Evolutionary conservation across 2,888 invertebrate species (phyloP).

Genomic region (Chalcosyrphus nemorum): DNA sequence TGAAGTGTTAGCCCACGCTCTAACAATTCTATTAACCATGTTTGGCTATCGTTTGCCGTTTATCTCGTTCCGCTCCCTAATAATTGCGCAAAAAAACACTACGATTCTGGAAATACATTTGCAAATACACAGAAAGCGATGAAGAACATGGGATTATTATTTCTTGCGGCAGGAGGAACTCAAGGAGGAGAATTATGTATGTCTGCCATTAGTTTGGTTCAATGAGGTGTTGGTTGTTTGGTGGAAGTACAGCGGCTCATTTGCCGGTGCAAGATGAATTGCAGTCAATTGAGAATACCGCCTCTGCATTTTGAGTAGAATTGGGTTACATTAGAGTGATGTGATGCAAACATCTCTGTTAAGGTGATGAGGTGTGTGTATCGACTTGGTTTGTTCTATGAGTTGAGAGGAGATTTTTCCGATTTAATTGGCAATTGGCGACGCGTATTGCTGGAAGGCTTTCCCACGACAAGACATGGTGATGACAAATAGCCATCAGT

Average conservation of each 20-base stretch:
- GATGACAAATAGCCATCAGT: slow-evolving; percentile 10
- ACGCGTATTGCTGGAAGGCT: slow-evolving; percentile 25
- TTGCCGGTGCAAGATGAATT: slow-evolving; percentile 59
- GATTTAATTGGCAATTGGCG: slow-evolving; percentile 29
- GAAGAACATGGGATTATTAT: slow-evolving; percentile 33
- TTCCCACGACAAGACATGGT: slow-evolving; percentile 39
- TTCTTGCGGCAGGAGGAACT: slow-evolving; percentile 33
- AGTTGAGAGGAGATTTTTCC: background rate
- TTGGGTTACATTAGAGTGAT: slow-evolving; percentile 49
- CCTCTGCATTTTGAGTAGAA: slow-evolving; percentile 61
- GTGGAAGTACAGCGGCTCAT: slow-evolving; percentile 46
- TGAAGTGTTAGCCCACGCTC: slow-evolving; percentile 66
- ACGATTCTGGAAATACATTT: slow-evolving; percentile 40
- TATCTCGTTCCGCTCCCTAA: slow-evolving; percentile 73
- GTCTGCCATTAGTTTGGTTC: slow-evolving; percentile 68
- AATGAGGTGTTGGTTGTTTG: slow-evolving; percentile 70
- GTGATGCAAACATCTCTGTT: slow-evolving; percentile 13
- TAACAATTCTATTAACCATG: slow-evolving; percentile 73
- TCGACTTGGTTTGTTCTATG: slow-evolving; percentile 1
- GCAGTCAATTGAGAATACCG: slow-evolving; percentile 50
- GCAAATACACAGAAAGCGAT: background rate
- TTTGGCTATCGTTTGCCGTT: slow-evolving; percentile 72
- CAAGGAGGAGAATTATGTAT: slow-evolving; percentile 63
- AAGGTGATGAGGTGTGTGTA: slow-evolving; percentile 35
- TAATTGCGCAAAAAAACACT: slow-evolving; percentile 71